phyloP scores from a whole-genome alignment of 1,140 invertebrate genomes.

The Rhysida immarginata region DNA sequence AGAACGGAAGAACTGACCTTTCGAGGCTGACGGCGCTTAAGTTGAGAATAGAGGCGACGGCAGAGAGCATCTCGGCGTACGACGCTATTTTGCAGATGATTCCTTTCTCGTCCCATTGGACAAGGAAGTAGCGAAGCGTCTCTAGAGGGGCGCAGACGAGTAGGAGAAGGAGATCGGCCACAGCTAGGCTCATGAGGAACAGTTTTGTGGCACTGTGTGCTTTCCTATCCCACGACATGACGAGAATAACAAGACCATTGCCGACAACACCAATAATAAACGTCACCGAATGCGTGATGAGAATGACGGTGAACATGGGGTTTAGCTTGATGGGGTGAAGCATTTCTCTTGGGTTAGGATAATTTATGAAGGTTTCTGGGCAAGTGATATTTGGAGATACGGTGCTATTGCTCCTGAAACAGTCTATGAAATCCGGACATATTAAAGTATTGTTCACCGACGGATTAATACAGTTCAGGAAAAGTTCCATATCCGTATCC shows the following conservation, averaged over 20 bases:
- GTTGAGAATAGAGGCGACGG: slow-evolving; percentile 30
- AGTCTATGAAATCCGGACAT: too few relatives aligned
- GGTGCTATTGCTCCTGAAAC: too few relatives aligned
- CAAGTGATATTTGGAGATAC: too few relatives aligned
- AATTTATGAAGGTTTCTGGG: too few relatives aligned
- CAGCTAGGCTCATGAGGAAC: slow-evolving; percentile 28
- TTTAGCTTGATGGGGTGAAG: too few relatives aligned
- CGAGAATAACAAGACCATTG: slow-evolving; percentile 21
- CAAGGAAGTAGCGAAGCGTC: slow-evolving; percentile 28
- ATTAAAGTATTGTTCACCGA: too few relatives aligned
- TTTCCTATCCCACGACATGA: slow-evolving; percentile 20
- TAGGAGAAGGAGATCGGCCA: slow-evolving; percentile 32
- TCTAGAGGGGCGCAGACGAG: slow-evolving; percentile 31
- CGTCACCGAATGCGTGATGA: slow-evolving; percentile 28
- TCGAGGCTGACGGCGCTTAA: slow-evolving; percentile 30
- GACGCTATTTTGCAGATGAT: slow-evolving; percentile 28
- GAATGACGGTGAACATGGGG: too few relatives aligned
- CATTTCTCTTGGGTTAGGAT: too few relatives aligned
- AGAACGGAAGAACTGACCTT: too few relatives aligned
- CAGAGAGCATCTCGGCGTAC: slow-evolving; percentile 28
- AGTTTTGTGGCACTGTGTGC: slow-evolving; percentile 17
- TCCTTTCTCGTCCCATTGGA: slow-evolving; percentile 25
- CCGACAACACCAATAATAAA: slow-evolving; percentile 27
- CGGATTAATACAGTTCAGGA: too few relatives aligned
- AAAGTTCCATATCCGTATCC: too few relatives aligned